Evolutionary conservation across 1,140 invertebrate species (phyloP).

Genomic region (Pseudoatta argentina): DNA sequence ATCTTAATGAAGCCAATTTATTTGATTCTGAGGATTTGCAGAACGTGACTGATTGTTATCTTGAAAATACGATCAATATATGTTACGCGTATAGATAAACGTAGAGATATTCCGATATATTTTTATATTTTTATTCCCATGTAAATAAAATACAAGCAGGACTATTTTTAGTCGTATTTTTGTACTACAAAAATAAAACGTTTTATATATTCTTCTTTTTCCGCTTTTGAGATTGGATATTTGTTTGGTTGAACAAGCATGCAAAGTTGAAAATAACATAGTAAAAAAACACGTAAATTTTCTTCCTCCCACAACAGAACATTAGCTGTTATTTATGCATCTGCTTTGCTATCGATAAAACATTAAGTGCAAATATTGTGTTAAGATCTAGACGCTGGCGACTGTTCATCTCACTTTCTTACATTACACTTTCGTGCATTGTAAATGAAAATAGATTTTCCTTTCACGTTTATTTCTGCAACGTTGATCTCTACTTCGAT

Average conservation of each 20-base stretch:
- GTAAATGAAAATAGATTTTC: constrained; percentile 65
- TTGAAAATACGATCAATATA: background rate
- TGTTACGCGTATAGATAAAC: background rate
- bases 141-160: background rate
- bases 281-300: background rate
- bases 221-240: background rate
- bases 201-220: background rate
- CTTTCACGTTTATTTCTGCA: constrained; percentile 28
- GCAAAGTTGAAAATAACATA: background rate
- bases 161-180: background rate
- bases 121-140: background rate
- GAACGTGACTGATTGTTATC: constrained; percentile 42
- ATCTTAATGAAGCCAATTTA: constrained; percentile 18
- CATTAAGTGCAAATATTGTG: background rate
- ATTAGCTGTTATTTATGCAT: background rate
- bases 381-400: background rate
- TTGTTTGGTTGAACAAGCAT: background rate
- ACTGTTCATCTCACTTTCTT: background rate
- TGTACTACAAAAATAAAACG: background rate
- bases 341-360: constrained; percentile 7
- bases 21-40: background rate
- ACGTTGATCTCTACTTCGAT: constrained; percentile 32
- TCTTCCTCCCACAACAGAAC: background rate
- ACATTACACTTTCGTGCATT: background rate
- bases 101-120: background rate